Conservation (phyloP, 2,113 vertebrate species). For the Edolisoma coerulescens region DNA sequence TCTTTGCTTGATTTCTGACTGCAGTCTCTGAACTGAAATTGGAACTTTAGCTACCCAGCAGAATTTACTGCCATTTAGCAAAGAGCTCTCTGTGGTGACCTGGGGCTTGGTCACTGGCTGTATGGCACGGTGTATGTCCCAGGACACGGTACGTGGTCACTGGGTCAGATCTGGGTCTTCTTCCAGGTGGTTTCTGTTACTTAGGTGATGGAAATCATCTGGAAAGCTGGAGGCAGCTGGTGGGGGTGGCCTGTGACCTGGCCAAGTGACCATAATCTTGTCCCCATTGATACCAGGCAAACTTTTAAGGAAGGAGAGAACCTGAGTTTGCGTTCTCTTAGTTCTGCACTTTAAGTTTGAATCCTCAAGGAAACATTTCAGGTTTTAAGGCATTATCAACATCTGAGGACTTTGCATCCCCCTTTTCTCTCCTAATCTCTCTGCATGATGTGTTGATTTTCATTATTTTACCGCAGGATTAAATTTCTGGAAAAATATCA, state of each 20-base stretch:
- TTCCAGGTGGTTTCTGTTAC: background rate
- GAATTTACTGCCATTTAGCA: background rate
- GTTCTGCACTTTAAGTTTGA: background rate
- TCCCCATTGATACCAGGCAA: background rate
- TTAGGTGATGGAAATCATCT: background rate
- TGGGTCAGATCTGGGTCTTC: background rate
- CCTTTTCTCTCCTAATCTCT: background rate
- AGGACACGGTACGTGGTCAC: background rate
- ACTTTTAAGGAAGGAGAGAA: background rate
- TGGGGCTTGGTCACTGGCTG: background rate
- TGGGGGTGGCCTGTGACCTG: background rate
- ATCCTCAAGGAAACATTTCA: background rate
- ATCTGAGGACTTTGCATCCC: background rate
- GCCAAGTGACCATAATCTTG: background rate
- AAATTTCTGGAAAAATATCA: constrained; percentile 1
- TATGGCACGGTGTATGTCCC: background rate
- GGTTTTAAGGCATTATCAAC: background rate
- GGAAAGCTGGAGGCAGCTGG: background rate
- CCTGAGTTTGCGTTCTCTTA: background rate
- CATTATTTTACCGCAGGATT: background rate
- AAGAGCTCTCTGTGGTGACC: background rate
- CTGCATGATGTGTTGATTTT: background rate
- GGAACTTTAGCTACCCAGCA: background rate
- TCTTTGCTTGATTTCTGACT: background rate
- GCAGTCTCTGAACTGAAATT: background rate